Percentiles rank a stretch among this genome's conserved stretches.
Evolutionary conservation across 2,113 vertebrate species (phyloP).

Genomic region (Setophaga kirtlandii): DNA sequence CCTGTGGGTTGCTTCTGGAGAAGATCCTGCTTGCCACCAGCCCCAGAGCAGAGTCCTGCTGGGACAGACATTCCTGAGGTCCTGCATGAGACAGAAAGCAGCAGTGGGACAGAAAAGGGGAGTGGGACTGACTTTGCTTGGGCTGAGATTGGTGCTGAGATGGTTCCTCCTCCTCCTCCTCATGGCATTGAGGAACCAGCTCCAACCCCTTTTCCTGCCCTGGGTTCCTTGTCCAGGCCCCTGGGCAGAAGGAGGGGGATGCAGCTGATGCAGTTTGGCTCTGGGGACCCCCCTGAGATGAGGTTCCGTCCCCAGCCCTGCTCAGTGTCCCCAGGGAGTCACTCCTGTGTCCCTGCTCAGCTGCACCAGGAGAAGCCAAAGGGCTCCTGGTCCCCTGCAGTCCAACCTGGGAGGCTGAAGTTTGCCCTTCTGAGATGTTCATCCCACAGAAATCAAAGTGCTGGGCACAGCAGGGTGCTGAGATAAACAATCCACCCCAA

Average conservation of each 20-base stretch:
- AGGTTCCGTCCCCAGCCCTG: background rate
- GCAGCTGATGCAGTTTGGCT: background rate
- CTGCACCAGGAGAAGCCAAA: background rate
- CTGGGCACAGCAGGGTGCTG: background rate
- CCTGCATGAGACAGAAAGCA: background rate
- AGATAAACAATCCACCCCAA: background rate
- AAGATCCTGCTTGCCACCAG: background rate
- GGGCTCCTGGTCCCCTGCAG: background rate
- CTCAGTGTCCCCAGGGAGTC: background rate
- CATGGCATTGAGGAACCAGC: background rate
- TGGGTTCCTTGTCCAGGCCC: background rate
- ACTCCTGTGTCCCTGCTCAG: background rate
- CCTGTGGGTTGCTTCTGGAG: background rate
- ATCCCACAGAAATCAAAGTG: background rate
- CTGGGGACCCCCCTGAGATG: background rate
- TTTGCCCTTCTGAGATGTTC: background rate
- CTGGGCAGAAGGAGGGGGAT: background rate
- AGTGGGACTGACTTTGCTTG: background rate
- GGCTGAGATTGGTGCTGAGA: background rate
- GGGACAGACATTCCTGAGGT: background rate
- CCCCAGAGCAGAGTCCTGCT: background rate
- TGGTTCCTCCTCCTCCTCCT: background rate
- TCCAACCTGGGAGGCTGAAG: background rate
- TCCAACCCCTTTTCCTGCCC: background rate
- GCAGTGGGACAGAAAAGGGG: background rate